These are phyloP conservation scores for Misgurnus mizolepis DNA, from an alignment of 2,113 vertebrate species.

Conservation along the genomic window DNA sequence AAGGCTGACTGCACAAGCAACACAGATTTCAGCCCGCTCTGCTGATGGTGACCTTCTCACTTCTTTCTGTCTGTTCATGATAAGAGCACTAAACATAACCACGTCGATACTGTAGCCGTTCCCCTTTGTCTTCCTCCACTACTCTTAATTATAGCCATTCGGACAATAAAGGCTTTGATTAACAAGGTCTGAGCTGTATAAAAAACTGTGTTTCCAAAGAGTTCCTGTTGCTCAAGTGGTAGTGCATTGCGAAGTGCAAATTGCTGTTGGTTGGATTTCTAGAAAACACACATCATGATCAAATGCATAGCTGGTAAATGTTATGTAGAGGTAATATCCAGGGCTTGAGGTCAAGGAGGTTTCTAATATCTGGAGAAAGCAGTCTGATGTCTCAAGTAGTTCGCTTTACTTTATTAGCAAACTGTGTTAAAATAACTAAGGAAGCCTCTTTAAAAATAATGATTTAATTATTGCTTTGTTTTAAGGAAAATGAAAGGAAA, in stretches of 20 bases:
- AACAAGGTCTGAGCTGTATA: slow-evolving; percentile 27
- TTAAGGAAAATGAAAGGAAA: too few species aligned
- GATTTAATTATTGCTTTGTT: too few species aligned
- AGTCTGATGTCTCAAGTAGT: too few species aligned
- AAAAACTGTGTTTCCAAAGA: background rate
- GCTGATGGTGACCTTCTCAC: slow-evolving; percentile 43
- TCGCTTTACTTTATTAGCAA: too few species aligned
- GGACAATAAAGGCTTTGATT: slow-evolving; percentile 47
- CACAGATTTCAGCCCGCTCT: slow-evolving; percentile 3
- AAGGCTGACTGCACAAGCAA: slow-evolving; percentile 35
- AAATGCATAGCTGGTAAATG: too few species aligned
- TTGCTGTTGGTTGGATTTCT: background rate
- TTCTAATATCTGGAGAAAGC: too few species aligned
- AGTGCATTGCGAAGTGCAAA: background rate
- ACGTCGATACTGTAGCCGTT: slow-evolving; percentile 35
- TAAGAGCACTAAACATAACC: slow-evolving; percentile 22
- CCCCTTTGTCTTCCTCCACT: background rate
- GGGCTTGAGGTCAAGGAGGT: background rate
- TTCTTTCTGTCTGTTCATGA: slow-evolving; percentile 17
- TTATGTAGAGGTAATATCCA: background rate
- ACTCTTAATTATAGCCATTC: slow-evolving; percentile 41
- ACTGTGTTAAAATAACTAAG: too few species aligned
- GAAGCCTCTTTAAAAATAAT: too few species aligned
- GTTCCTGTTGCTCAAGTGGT: too few species aligned
- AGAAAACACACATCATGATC: too few species aligned